phyloP scores from a whole-genome alignment of 2,797 vertebrate genomes.

The Coregonus sp. region DNA sequence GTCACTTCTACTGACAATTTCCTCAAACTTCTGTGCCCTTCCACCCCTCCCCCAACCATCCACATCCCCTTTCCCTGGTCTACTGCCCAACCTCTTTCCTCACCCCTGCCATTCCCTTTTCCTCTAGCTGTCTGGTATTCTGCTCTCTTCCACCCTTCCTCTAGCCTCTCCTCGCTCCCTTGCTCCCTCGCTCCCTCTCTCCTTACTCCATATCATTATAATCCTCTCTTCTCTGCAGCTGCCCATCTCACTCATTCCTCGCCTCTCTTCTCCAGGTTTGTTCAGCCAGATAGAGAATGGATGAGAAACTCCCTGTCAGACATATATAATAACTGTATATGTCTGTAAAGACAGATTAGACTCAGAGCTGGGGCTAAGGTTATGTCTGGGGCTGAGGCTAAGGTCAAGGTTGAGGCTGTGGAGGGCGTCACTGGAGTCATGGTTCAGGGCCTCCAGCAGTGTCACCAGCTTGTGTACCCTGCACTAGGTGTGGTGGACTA shows the following conservation, averaged over 20 bases:
- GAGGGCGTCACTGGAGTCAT: conserved; percentile 14
- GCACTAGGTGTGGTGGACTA: conserved; percentile 10
- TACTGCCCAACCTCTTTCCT: background rate
- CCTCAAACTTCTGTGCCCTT: background rate
- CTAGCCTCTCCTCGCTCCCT: conserved; percentile 14
- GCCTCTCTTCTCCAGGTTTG: background rate
- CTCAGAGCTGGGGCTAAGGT: background rate
- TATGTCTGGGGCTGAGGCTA: background rate
- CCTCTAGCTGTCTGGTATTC: conserved; percentile 1
- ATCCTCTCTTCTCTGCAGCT: conserved; percentile 40
- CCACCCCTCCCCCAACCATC: background rate
- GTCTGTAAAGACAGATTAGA: background rate
- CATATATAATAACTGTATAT: background rate
- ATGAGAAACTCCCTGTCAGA: background rate
- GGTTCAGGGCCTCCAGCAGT: background rate
- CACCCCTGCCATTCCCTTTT: background rate
- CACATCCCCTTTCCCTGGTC: background rate
- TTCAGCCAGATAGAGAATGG: background rate
- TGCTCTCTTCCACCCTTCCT: conserved; percentile 7
- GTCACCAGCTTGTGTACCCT: background rate
- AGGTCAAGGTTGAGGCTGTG: background rate
- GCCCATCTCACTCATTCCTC: conserved; percentile 38
- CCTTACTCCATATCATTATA: conserved; percentile 32
- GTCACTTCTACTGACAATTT: background rate
- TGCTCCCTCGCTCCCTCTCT: conserved; percentile 14